Percentiles rank a stretch among this genome's conserved stretches.
These are phyloP conservation scores for Fratercula arctica DNA, from an alignment of 2,797 vertebrate species.

Conservation along the genomic window DNA sequence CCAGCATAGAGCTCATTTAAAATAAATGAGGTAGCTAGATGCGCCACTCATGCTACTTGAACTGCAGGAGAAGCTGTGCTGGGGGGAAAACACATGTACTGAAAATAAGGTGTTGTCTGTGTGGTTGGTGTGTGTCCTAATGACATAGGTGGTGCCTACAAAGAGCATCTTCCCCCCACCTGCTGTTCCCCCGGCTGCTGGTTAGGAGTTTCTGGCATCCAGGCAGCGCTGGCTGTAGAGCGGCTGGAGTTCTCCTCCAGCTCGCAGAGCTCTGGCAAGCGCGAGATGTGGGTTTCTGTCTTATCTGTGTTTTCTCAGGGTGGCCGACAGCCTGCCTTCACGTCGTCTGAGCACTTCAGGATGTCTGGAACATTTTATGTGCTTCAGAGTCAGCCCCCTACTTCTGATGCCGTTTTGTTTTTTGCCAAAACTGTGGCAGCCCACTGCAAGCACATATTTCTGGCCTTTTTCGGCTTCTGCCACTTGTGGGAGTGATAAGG, in stretches of 20 bases:
- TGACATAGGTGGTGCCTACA: not conserved
- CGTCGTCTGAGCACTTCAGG: not conserved
- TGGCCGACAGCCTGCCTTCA: not conserved
- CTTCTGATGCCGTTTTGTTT: not conserved
- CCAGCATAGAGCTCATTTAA: not conserved
- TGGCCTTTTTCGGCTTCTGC: not conserved
- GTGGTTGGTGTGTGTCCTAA: not conserved
- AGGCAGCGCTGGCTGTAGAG: not conserved
- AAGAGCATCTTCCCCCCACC: not conserved
- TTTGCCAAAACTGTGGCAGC: not conserved
- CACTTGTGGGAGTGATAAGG: not conserved
- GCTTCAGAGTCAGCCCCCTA: not conserved
- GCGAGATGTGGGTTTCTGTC: not conserved
- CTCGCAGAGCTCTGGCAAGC: not conserved
- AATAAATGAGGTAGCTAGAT: not conserved
- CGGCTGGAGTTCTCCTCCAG: not conserved
- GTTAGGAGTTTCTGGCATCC: not conserved
- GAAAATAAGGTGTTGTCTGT: not conserved
- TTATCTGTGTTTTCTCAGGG: slow-evolving; percentile 50
- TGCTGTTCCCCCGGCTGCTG: accelerated
- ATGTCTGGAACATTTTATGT: slow-evolving; percentile 10
- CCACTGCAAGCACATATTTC: not conserved
- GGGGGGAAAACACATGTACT: too few relatives aligned
- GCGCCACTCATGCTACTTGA: not conserved
- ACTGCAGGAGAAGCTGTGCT: not conserved